These are phyloP conservation scores for Creontiades dilutus DNA, from an alignment of 2,888 invertebrate genomes.

Conservation along the genomic window DNA sequence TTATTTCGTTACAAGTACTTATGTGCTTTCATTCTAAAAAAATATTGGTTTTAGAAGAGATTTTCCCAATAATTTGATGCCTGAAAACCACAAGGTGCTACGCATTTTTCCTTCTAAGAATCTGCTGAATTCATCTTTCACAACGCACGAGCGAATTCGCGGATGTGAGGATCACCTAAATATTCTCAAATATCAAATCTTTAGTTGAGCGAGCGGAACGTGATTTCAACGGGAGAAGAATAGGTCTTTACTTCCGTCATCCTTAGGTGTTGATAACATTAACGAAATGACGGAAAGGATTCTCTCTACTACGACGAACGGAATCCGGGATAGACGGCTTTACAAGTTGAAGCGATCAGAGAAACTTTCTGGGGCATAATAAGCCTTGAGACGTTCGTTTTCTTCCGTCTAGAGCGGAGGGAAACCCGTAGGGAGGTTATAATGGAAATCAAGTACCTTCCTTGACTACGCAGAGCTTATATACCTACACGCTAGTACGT, in stretches of 20 bases:
- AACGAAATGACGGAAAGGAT: background rate
- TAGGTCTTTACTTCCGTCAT: constrained; percentile 14
- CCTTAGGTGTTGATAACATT: constrained; percentile 7
- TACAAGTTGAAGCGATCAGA: constrained; percentile 37
- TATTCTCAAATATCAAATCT: too few species aligned
- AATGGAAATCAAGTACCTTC: constrained; percentile 35
- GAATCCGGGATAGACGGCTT: constrained; percentile 2
- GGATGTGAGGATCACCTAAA: too few species aligned
- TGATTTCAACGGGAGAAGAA: background rate
- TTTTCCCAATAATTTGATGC: too few species aligned
- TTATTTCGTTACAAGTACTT: too few species aligned
- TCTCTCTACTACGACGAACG: background rate
- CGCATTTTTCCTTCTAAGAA: too few species aligned
- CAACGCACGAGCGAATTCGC: too few species aligned
- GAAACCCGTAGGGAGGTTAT: background rate
- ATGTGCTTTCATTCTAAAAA: too few species aligned
- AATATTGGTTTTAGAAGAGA: too few species aligned
- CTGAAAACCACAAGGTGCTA: too few species aligned
- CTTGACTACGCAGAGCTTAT: constrained; percentile 12
- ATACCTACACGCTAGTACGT: background rate
- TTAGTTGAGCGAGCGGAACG: too few species aligned
- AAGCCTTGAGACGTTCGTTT: constrained; percentile 49
- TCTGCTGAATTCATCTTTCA: too few species aligned
- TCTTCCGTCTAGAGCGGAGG: background rate
- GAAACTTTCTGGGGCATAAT: constrained; percentile 52